Evolutionary conservation across 2,113 vertebrate genomes (phyloP), one percentile per base, ranked within the genome.

Genomic region (Pungitius pungitius): DNA sequence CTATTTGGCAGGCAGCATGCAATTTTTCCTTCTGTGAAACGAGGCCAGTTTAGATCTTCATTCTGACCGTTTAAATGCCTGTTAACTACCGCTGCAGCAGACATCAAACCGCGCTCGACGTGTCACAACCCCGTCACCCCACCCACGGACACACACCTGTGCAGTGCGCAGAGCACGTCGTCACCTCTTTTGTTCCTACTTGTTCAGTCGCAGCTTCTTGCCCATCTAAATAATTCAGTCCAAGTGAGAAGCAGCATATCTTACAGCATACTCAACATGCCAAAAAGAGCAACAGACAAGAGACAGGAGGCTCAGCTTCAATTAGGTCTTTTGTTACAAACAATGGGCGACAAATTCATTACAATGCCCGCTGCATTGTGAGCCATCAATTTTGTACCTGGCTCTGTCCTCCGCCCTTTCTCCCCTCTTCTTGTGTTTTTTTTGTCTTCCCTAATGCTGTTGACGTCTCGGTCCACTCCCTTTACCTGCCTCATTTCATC

Each of bases 221-320:
- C 40, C 61, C 75, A 83, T 59, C 82, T 98, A 90, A 96, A 96
- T 98, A 95, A 98, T 97, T 96, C 93, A 97, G 88, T 63, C 89
- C 80, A 73, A 93, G 95, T 88, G 92, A 91, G 91, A 94, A 95
- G 93, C 93, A 90, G 90, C 91, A 94, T 92, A 95, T 96, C 95
- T 96, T 93, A 94, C 92, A 91, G 94, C 93, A 95, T 95, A 95
- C 90, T 94, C 95, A 94, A 96, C 95, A 95, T 93, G 95, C 95
- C 95, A 95, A 85, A 93, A 93, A 91, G 63, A 90, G 74, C 81
- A 82, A 92, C 93, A 94, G 95, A 89, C 93, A 90, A 91, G 93
- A 92, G 88, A 91, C 94, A 92, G 93, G 92, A 86, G 84, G 73
- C 81, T 92, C 90, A 88, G 85, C 95, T 95, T 96, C 96, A 96